phyloP scores from a whole-genome alignment of 2,888 invertebrate genomes.

The Erynnis tages region DNA sequence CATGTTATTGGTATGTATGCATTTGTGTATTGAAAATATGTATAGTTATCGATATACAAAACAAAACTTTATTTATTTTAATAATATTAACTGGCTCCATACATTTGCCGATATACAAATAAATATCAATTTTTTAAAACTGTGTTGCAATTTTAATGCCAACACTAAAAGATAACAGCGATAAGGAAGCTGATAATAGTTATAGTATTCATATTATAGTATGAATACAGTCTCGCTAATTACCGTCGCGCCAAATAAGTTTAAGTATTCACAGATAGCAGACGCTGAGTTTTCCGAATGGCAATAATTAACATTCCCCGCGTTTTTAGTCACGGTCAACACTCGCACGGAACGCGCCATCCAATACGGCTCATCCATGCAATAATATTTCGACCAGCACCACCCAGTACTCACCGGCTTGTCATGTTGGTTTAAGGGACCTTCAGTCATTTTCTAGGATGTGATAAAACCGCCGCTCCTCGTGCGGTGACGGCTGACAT shows the following conservation, averaged over 20 bases:
- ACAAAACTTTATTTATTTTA: not conserved
- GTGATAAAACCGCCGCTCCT: conserved; percentile 76
- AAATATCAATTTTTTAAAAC: too few species aligned
- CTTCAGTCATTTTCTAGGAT: conserved; percentile 80
- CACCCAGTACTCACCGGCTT: conserved; percentile 60
- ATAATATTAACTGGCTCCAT: too few species aligned
- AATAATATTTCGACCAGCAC: conserved; percentile 41
- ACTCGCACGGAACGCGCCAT: conserved; percentile 29
- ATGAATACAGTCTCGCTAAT: conserved; percentile 9
- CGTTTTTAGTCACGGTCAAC: conserved; percentile 34
- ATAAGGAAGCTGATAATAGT: conserved; percentile 17
- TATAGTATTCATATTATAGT: not conserved
- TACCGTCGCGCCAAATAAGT: conserved; percentile 21
- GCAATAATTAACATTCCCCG: conserved; percentile 22
- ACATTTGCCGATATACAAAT: too few species aligned
- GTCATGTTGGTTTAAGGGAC: conserved; percentile 63
- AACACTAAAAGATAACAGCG: conserved; percentile 14
- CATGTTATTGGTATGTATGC: too few species aligned
- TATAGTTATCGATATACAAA: too few species aligned
- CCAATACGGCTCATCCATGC: conserved; percentile 14
- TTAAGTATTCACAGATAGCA: conserved; percentile 16
- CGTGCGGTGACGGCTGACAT: conserved; percentile 77
- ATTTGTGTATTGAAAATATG: too few species aligned
- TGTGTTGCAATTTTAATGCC: conserved; percentile 7
- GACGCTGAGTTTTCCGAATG: conserved; percentile 18